phyloP scores from a whole-genome alignment of 2,888 invertebrate species.

The Dermolepida albohirtum region DNA sequence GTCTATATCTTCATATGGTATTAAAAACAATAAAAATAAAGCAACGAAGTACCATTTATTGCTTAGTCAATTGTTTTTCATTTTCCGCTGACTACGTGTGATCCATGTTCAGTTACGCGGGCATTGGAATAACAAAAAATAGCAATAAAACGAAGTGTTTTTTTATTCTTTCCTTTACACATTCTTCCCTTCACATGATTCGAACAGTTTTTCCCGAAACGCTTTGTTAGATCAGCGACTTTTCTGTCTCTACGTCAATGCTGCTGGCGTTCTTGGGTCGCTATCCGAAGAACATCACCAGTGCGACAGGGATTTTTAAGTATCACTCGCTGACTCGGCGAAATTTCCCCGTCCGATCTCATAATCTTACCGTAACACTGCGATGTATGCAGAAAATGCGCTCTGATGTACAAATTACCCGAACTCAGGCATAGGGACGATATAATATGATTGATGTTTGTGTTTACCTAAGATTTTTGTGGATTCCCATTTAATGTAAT shows the following conservation, averaged over 20 bases:
- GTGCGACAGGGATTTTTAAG: conserved; percentile 26
- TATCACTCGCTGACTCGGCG: conserved; percentile 28
- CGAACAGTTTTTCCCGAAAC: conserved; percentile 5
- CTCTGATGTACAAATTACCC: background rate
- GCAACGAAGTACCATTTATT: background rate
- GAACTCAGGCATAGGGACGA: background rate
- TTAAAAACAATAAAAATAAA: too few relatives aligned
- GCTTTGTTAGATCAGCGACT: conserved; percentile 37
- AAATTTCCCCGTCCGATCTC: conserved; percentile 23
- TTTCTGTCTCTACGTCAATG: conserved; percentile 5
- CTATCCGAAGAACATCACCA: background rate
- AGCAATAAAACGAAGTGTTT: conserved; percentile 12
- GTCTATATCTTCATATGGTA: too few relatives aligned
- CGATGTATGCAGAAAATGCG: conserved; percentile 24
- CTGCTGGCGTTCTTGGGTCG: conserved; percentile 6
- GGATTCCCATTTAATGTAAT: too few relatives aligned
- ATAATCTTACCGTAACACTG: conserved; percentile 20
- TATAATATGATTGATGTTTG: background rate
- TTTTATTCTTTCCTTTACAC: conserved; percentile 6
- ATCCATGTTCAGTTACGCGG: conserved; percentile 15
- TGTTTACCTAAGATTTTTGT: too few relatives aligned
- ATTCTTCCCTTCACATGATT: conserved; percentile 13
- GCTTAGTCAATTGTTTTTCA: conserved; percentile 1
- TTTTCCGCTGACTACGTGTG: conserved; percentile 9
- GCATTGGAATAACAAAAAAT: conserved; percentile 3